Percentiles rank a stretch among this genome's conserved stretches.
Conservation (phyloP, 1,140 invertebrate species). For the Solenopsis fugax region DNA sequence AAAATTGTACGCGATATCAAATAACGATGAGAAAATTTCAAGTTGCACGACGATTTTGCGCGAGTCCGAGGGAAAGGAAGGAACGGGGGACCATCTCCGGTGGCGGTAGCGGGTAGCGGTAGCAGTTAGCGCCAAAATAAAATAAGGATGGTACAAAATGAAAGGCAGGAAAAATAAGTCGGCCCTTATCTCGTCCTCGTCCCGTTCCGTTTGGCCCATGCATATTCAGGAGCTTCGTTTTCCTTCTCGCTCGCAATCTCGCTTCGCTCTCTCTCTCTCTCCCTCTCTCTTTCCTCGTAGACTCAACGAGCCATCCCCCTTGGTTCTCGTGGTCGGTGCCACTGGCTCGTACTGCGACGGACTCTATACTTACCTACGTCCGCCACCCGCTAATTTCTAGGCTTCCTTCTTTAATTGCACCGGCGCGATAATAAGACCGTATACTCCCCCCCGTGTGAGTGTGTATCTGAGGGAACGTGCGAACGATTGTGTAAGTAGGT, state of each 20-base stretch:
- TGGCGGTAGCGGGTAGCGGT: constrained; percentile 68
- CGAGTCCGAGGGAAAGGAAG: constrained; percentile 13
- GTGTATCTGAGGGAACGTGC: background rate
- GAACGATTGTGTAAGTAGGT: constrained; percentile 17
- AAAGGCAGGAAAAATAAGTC: constrained; percentile 85
- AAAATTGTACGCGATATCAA: constrained; percentile 38
- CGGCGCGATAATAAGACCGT: constrained; percentile 83
- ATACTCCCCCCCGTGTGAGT: constrained; percentile 24
- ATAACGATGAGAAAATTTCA: constrained; percentile 56
- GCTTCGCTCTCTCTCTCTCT: constrained; percentile 73
- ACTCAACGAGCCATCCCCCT: constrained; percentile 71
- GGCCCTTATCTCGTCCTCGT: constrained; percentile 83
- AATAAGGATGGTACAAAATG: constrained; percentile 83
- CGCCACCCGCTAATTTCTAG: constrained; percentile 85
- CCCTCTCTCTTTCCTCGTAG: constrained; percentile 68
- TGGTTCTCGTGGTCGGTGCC: constrained; percentile 69
- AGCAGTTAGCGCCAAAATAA: constrained; percentile 85
- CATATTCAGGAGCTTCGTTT: constrained; percentile 83
- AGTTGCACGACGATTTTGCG: constrained; percentile 8
- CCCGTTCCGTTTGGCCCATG: constrained; percentile 84
- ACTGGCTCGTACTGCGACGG: constrained; percentile 71
- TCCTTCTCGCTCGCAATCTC: constrained; percentile 65
- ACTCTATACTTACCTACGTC: constrained; percentile 84
- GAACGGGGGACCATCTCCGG: constrained; percentile 72
- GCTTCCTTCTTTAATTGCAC: constrained; percentile 85